phyloP scores from a whole-genome alignment of 2,113 vertebrate genomes.

The Hippocampus mohnikei region DNA sequence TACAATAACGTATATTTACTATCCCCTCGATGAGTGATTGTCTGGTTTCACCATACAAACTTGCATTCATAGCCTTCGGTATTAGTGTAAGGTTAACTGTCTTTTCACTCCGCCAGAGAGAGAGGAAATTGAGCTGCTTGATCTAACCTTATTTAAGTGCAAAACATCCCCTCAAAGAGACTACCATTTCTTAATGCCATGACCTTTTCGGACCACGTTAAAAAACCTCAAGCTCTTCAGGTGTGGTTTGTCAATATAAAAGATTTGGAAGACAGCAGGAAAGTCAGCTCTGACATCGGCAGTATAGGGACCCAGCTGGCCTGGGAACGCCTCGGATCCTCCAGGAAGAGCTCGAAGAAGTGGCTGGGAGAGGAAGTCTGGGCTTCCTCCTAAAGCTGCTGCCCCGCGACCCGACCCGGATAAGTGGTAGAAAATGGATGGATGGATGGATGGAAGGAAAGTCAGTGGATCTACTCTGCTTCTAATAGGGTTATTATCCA shows the following conservation, averaged over 20 bases:
- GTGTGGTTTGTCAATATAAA: constrained; percentile 65
- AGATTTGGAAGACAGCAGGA: constrained; percentile 37
- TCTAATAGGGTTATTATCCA: constrained; percentile 23
- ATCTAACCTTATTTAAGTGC: constrained; percentile 62
- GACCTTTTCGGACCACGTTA: constrained; percentile 68
- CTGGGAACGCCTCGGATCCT: too few species aligned
- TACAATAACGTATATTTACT: constrained; percentile 3
- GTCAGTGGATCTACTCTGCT: constrained; percentile 23
- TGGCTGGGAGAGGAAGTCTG: too few species aligned
- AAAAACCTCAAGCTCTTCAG: constrained; percentile 65
- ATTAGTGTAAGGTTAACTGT: constrained; percentile 14
- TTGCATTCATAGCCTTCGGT: constrained; percentile 22
- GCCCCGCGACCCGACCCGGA: too few species aligned
- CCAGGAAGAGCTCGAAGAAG: too few species aligned
- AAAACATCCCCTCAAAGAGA: constrained; percentile 57
- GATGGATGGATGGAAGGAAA: too few species aligned
- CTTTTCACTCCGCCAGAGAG: constrained; percentile 27
- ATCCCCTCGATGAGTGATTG: constrained; percentile 7
- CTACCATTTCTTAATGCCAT: constrained; percentile 74
- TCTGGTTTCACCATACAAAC: constrained; percentile 20
- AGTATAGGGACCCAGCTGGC: too few species aligned
- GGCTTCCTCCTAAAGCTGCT: too few species aligned
- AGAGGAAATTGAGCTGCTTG: constrained; percentile 48
- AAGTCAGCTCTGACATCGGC: too few species aligned
- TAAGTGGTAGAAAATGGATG: too few species aligned